phyloP scores from a whole-genome alignment of 2,797 vertebrate genomes.

The Siniperca scherzeri region DNA sequence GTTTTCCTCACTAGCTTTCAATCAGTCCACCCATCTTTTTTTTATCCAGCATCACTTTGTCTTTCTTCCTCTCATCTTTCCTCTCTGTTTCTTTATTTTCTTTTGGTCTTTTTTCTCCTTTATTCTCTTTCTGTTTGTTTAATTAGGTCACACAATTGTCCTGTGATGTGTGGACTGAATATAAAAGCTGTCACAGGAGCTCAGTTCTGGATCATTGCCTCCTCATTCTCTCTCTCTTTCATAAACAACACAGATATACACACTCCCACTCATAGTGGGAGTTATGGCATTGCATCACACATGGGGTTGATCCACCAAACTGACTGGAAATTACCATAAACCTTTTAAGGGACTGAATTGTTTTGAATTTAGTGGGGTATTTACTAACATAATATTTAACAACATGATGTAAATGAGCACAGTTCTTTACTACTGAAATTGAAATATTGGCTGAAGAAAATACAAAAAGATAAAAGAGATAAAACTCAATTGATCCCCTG shows the following conservation, averaged over 20 bases:
- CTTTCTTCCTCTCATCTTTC: slow-evolving; percentile 25
- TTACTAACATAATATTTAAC: neutral
- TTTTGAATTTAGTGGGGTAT: slow-evolving; percentile 10
- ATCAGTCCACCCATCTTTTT: slow-evolving; percentile 9
- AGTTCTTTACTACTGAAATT: neutral
- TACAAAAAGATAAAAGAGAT: neutral
- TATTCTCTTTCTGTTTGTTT: slow-evolving; percentile 65
- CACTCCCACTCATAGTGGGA: slow-evolving; percentile 22
- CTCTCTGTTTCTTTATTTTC: slow-evolving; percentile 12
- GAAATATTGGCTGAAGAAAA: neutral
- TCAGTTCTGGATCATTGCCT: slow-evolving; percentile 78
- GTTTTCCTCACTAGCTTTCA: slow-evolving; percentile 40
- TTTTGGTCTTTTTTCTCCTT: neutral
- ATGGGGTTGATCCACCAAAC: slow-evolving; percentile 27
- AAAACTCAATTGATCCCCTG: too few species aligned
- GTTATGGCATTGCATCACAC: slow-evolving; percentile 15
- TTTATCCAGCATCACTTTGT: slow-evolving; percentile 31
- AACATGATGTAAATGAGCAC: neutral
- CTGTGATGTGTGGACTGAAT: slow-evolving; percentile 72
- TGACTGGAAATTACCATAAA: slow-evolving; percentile 24
- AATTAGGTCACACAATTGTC: slow-evolving; percentile 76
- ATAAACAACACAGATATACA: slow-evolving; percentile 44
- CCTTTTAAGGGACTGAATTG: slow-evolving; percentile 5
- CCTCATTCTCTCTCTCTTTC: slow-evolving; percentile 44
- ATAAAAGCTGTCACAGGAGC: slow-evolving; percentile 74